These are phyloP conservation scores for Rhagoletis zephyria DNA, from an alignment of 1,140 invertebrate genomes.

Conservation along the genomic window DNA sequence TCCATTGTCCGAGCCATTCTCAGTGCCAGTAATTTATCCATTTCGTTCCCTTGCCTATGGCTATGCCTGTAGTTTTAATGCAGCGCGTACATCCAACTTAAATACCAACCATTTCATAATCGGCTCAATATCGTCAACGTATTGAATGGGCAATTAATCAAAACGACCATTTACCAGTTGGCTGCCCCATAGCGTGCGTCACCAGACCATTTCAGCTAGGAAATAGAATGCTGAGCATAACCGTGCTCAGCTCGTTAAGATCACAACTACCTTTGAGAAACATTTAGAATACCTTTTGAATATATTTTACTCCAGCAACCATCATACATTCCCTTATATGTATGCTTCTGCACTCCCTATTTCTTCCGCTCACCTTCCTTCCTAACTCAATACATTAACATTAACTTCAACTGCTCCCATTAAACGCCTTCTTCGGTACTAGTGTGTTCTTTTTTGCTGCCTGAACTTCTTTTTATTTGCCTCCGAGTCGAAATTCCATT, in stretches of 20 bases:
- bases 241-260: constrained; percentile 5
- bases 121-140: constrained; percentile 40
- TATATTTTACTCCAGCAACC: neutral
- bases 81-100: too few species aligned
- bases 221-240: too few species aligned
- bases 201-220: neutral
- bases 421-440: constrained; percentile 34
- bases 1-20: constrained; percentile 34
- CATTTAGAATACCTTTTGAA: neutral
- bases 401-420: constrained; percentile 19
- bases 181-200: constrained; percentile 30
- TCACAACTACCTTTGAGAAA: neutral
- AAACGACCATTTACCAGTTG: neutral
- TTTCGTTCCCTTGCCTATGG: constrained; percentile 15
- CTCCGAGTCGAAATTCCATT: constrained; percentile 14
- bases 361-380: neutral
- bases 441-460: neutral
- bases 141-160: constrained; percentile 24
- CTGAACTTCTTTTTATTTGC: constrained; percentile 1
- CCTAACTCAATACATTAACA: neutral
- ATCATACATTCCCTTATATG: neutral
- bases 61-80: neutral
- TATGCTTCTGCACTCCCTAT: neutral
- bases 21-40: constrained; percentile 13
- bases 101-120: neutral